These are phyloP conservation scores for Prionailurus viverrinus DNA, from an alignment of 2,113 vertebrate species.

Conservation along the genomic window DNA sequence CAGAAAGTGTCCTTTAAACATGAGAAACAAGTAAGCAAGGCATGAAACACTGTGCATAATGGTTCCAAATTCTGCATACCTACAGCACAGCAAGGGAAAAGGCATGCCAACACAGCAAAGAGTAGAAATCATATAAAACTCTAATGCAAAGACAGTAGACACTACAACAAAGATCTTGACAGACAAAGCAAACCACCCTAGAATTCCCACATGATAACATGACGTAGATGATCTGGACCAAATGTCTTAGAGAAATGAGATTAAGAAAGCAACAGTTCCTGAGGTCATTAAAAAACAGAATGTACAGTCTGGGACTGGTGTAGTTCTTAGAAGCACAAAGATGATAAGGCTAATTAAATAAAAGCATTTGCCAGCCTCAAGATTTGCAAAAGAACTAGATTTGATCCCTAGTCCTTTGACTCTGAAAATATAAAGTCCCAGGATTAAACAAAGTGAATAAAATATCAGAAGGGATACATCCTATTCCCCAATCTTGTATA, in stretches of 20 bases:
- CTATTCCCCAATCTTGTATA: background rate
- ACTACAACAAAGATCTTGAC: background rate
- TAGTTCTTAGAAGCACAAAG: background rate
- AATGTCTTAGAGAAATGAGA: background rate
- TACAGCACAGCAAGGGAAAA: conserved; percentile 13
- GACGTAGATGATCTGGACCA: fast-evolving
- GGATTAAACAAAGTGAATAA: background rate
- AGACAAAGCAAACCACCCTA: conserved; percentile 67
- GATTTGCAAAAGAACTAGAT: background rate
- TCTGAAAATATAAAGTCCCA: background rate
- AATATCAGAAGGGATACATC: background rate
- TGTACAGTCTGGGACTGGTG: fast-evolving
- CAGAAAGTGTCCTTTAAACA: background rate
- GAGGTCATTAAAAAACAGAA: background rate
- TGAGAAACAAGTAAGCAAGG: background rate
- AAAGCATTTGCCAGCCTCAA: conserved; percentile 6
- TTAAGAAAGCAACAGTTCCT: background rate
- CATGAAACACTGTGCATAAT: conserved; percentile 3
- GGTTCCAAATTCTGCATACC: background rate
- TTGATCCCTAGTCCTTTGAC: background rate
- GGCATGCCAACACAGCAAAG: conserved; percentile 37
- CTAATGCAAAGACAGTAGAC: conserved; percentile 15
- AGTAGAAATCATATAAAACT: background rate
- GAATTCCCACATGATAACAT: conserved; percentile 24
- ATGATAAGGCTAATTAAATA: conserved; percentile 56